phyloP scores from a whole-genome alignment of 2,113 vertebrate genomes.

The Etheostoma spectabile region DNA sequence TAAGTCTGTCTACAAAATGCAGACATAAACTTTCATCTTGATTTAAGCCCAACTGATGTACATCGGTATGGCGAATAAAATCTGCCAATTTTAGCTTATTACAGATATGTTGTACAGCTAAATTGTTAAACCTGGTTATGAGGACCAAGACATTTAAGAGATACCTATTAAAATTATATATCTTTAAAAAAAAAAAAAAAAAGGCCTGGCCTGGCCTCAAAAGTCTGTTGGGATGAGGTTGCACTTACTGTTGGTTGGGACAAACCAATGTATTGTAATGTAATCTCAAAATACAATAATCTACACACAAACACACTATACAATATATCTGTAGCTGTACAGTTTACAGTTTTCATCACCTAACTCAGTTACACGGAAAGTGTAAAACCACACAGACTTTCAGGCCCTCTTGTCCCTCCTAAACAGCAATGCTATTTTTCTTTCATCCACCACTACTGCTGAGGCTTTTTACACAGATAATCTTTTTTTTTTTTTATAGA shows the following conservation, averaged over 20 bases:
- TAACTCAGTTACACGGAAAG: background rate
- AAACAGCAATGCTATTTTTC: background rate
- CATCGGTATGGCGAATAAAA: background rate
- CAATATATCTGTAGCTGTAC: background rate
- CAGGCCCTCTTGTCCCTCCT: background rate
- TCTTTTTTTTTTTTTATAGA: background rate
- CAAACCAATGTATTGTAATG: background rate
- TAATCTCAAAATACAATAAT: background rate
- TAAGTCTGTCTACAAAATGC: background rate
- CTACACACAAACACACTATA: background rate
- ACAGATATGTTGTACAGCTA: no score
- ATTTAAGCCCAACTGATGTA: background rate
- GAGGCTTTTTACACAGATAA: background rate
- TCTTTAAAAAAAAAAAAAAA: no score
- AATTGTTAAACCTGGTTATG: background rate
- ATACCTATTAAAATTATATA: no score
- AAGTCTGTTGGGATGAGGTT: background rate
- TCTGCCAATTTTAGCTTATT: background rate
- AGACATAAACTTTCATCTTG: background rate
- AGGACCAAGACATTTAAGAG: no score
- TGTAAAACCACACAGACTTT: no score
- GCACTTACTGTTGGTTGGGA: background rate
- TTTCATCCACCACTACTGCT: background rate
- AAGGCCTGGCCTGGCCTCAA: no score
- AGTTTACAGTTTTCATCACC: background rate